A percentile compares a stretch with the other conserved stretches of the same genome.
phyloP scores from a whole-genome alignment of 2,797 vertebrate species.

The Tachyglossus aculeatus region DNA sequence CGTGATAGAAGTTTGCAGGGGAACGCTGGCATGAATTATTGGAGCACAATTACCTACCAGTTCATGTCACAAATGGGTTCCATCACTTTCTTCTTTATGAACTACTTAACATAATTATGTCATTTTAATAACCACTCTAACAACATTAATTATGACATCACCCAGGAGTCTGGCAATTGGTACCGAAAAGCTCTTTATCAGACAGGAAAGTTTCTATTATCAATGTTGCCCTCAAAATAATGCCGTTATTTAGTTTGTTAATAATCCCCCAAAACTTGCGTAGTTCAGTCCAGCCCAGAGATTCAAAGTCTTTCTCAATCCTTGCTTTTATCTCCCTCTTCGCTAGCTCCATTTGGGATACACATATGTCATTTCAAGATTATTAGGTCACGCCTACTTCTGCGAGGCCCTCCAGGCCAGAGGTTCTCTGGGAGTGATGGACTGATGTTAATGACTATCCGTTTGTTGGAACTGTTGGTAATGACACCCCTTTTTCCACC shows the following conservation, averaged over 20 bases:
- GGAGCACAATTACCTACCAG: neutral
- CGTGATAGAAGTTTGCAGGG: neutral
- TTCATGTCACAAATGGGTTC: slow-evolving; percentile 1
- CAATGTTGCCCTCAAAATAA: neutral
- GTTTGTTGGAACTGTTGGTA: too few species aligned
- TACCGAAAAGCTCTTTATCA: slow-evolving; percentile 1
- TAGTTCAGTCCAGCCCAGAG: neutral
- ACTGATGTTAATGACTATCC: too few species aligned
- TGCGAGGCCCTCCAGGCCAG: too few species aligned
- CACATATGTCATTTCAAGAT: too few species aligned
- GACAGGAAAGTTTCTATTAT: neutral
- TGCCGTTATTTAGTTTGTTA: neutral
- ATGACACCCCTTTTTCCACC: too few species aligned
- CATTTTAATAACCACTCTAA: slow-evolving; percentile 29
- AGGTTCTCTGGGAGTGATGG: too few species aligned
- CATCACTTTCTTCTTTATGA: neutral
- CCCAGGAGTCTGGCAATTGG: neutral
- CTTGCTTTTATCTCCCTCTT: too few species aligned
- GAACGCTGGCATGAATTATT: slow-evolving; percentile 5
- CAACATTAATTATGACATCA: neutral
- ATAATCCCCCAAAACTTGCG: neutral
- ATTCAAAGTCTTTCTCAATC: too few species aligned
- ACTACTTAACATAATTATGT: slow-evolving; percentile 24
- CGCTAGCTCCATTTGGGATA: too few species aligned
- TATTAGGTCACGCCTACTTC: too few species aligned